These are phyloP conservation scores for Orius laevigatus DNA, from an alignment of 1,140 invertebrate genomes.

Conservation along the genomic window DNA sequence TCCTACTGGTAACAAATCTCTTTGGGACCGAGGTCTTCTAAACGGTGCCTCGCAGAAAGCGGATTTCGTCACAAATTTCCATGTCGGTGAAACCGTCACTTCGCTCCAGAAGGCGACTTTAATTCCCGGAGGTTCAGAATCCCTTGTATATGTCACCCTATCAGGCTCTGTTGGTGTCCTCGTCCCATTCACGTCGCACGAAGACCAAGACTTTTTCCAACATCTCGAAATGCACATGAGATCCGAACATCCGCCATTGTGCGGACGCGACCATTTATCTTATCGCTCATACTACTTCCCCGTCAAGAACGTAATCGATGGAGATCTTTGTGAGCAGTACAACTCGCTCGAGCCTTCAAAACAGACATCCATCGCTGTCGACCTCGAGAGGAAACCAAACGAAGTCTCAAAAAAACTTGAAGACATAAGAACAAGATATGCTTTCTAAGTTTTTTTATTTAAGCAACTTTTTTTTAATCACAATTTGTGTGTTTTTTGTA, in stretches of 20 bases:
- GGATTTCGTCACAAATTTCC: slow-evolving; percentile 80
- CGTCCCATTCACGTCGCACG: slow-evolving; percentile 93
- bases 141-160: slow-evolving; percentile 87
- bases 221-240: slow-evolving; percentile 99
- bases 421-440: slow-evolving; percentile 84
- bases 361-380: slow-evolving; percentile 87
- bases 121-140: slow-evolving; percentile 93
- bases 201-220: slow-evolving; percentile 99
- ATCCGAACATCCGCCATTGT: slow-evolving; percentile 87
- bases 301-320: slow-evolving; percentile 97
- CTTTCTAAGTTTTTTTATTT: slow-evolving; percentile 50
- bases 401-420: slow-evolving; percentile 94
- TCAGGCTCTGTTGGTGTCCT: slow-evolving; percentile 91
- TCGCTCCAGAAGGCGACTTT: slow-evolving; percentile 84
- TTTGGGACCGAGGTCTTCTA: slow-evolving; percentile 93
- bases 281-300: slow-evolving; percentile 97
- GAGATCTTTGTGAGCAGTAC: slow-evolving; percentile 97
- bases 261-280: slow-evolving; percentile 92
- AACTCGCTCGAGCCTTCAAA: slow-evolving; percentile 86
- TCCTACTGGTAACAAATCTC: slow-evolving; percentile 92
- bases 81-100: slow-evolving; percentile 88
- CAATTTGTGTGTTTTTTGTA: too few relatives aligned
- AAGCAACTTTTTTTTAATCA: too few relatives aligned
- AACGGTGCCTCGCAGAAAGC: slow-evolving; percentile 97
- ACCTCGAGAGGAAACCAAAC: slow-evolving; percentile 83